Conservation (phyloP, 1,140 invertebrate species). For the Matsumurasca onukii region DNA sequence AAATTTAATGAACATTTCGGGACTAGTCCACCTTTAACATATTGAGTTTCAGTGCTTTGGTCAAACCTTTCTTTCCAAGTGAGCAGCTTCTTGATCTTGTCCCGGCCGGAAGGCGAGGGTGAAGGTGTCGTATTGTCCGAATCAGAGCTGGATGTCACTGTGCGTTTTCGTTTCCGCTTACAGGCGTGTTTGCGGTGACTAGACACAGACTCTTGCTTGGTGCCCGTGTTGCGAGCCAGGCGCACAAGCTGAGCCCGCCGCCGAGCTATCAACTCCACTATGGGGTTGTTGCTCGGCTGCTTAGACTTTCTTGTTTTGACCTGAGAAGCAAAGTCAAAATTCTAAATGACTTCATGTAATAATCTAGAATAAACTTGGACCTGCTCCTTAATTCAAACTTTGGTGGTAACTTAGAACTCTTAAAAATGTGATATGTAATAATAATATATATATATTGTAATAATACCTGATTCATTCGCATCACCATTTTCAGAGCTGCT, state of each 20-base stretch:
- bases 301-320: not conserved
- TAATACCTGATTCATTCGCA: not conserved
- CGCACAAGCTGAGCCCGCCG: slow-evolving; percentile 24
- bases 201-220: not conserved
- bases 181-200: slow-evolving; percentile 10
- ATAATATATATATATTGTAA: not conserved
- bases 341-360: not conserved
- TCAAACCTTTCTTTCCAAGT: not conserved
- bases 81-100: not conserved
- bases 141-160: not conserved
- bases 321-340: not conserved
- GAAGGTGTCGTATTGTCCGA: not conserved
- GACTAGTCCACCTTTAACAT: too few species aligned
- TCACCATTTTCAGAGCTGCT: slow-evolving; percentile 8
- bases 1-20: not conserved
- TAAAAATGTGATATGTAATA: not conserved
- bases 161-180: slow-evolving; percentile 16
- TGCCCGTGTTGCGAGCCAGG: slow-evolving; percentile 9
- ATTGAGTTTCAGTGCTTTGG: not conserved
- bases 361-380: not conserved
- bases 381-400: not conserved
- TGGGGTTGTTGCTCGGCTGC: not conserved
- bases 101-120: not conserved
- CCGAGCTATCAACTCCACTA: slow-evolving; percentile 28
- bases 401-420: not conserved